Percentiles rank a stretch among this genome's conserved stretches.
These are phyloP conservation scores for Nematostella vectensis DNA, from an alignment of 92 coral and sea anemone genomes.

Conservation along the genomic window DNA sequence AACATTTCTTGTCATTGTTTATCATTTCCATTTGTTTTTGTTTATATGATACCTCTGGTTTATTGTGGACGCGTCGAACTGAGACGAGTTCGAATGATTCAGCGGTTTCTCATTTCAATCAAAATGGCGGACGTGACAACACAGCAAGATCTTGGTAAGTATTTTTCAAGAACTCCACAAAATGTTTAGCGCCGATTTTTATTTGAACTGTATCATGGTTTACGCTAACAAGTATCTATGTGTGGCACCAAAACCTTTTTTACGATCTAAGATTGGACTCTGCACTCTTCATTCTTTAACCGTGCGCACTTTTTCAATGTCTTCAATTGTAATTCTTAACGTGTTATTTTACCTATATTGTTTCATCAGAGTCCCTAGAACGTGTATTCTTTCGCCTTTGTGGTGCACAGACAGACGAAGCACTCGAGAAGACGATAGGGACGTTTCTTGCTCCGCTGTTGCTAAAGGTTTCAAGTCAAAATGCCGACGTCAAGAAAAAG, in stretches of 20 bases:
- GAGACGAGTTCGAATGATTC: slow-evolving; percentile 15
- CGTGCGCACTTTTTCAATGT: no score
- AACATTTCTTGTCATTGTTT: no score
- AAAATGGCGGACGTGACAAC: slow-evolving; percentile 70
- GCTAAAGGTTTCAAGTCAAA: slow-evolving; percentile 72
- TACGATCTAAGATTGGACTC: no score
- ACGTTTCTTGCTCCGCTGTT: slow-evolving; percentile 80
- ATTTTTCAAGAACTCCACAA: neutral
- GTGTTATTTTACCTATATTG: no score
- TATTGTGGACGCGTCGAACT: no score
- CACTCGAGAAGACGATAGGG: slow-evolving; percentile 68
- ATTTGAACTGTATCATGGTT: neutral
- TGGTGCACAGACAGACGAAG: slow-evolving; percentile 78
- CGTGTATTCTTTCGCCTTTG: slow-evolving; percentile 92
- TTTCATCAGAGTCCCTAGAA: slow-evolving; percentile 73
- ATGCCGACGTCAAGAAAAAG: slow-evolving; percentile 78
- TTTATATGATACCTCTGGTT: no score
- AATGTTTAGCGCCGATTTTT: slow-evolving; percentile 2
- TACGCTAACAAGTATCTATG: no score
- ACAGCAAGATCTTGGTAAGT: slow-evolving; percentile 53
- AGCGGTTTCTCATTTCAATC: slow-evolving; percentile 46
- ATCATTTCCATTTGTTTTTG: no score
- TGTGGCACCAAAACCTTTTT: no score
- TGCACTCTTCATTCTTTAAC: no score
- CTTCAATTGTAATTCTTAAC: no score